These are phyloP conservation scores for Cotesia chilonis DNA, from an alignment of 1,140 invertebrate genomes.

Conservation along the genomic window DNA sequence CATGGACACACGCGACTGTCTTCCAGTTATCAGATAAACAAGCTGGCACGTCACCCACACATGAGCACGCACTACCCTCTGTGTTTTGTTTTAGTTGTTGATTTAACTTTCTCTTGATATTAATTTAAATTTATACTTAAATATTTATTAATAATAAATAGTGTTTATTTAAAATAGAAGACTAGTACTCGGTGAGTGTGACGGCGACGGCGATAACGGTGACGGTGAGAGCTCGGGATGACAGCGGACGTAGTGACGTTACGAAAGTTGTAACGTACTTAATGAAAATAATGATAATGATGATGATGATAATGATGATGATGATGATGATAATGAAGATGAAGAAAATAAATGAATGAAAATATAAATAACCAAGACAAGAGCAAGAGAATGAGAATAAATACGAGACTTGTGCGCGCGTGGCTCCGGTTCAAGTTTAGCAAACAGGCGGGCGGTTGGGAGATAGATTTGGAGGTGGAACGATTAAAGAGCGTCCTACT, in stretches of 20 bases:
- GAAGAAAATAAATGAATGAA: not conserved
- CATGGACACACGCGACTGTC: slow-evolving; percentile 3
- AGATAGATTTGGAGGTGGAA: slow-evolving; percentile 60
- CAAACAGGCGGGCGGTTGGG: slow-evolving; percentile 44
- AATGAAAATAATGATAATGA: too few relatives aligned
- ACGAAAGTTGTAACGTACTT: too few relatives aligned
- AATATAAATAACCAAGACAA: not conserved
- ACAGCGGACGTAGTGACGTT: too few relatives aligned
- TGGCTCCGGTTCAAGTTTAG: slow-evolving; percentile 34
- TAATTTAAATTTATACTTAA: too few relatives aligned
- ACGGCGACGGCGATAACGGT: not conserved
- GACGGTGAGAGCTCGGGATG: not conserved
- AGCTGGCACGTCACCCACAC: slow-evolving; percentile 19
- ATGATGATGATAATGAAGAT: slow-evolving; percentile 1
- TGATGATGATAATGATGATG: too few relatives aligned
- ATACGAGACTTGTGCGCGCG: slow-evolving; percentile 32
- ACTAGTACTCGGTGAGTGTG: not conserved
- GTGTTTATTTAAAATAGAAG: slow-evolving; percentile 10
- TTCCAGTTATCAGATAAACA: not conserved
- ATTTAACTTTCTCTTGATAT: slow-evolving; percentile 12
- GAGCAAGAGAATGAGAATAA: slow-evolving; percentile 12
- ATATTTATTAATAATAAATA: too few relatives aligned
- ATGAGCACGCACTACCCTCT: slow-evolving; percentile 18
- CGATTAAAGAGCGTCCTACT: slow-evolving; percentile 65
- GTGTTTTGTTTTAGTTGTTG: not conserved